These are phyloP conservation scores for Apteryx owenii DNA, from an alignment of 2,113 vertebrate species.

Conservation along the genomic window DNA sequence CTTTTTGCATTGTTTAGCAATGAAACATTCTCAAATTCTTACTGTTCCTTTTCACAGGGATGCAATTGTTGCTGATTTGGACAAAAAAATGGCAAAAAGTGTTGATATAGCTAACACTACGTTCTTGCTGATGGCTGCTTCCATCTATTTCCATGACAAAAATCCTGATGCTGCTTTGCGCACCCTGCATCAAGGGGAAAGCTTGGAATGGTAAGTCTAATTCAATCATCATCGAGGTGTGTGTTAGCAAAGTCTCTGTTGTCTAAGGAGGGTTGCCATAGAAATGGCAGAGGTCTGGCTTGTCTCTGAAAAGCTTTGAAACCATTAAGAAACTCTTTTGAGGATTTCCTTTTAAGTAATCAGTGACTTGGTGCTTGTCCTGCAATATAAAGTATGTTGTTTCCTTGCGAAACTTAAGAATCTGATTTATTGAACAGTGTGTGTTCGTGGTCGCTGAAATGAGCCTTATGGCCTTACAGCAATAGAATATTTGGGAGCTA, in stretches of 20 bases:
- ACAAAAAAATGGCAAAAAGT: constrained; percentile 91
- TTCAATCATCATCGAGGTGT: fast-evolving
- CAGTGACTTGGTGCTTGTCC: background rate
- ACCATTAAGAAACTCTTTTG: background rate
- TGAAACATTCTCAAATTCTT: fast-evolving
- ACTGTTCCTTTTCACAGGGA: constrained; percentile 73
- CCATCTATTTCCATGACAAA: constrained; percentile 88
- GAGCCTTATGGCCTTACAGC: fast-evolving
- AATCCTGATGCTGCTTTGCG: constrained; percentile 89
- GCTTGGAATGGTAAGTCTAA: constrained; percentile 87
- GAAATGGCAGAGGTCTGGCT: background rate
- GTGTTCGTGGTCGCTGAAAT: fast-evolving
- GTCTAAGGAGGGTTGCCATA: background rate
- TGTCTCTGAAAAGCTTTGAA: background rate
- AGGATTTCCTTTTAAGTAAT: background rate
- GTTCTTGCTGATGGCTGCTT: constrained; percentile 92
- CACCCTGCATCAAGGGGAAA: constrained; percentile 91
- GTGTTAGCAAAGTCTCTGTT: background rate
- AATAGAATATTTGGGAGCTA: background rate
- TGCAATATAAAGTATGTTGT: fast-evolving
- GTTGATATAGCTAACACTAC: constrained; percentile 88
- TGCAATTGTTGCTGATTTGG: constrained; percentile 84
- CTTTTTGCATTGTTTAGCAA: too few species aligned
- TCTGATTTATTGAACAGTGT: fast-evolving
- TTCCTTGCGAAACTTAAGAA: background rate